Evolutionary conservation across 2,797 vertebrate species (phyloP).

Genomic region (Balearica regulorum): DNA sequence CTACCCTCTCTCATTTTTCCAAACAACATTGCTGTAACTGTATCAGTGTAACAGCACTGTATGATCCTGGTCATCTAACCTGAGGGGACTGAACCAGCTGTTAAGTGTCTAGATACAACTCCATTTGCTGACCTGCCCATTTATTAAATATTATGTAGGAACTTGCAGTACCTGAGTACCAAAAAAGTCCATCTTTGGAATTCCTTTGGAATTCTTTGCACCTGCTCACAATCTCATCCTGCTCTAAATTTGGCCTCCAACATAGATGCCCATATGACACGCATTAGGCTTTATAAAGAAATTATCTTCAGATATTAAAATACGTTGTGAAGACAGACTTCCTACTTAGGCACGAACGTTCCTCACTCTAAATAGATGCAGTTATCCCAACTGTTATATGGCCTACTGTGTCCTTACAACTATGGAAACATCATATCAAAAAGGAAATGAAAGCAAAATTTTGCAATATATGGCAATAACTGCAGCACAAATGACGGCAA

Average conservation of each 20-base stretch:
- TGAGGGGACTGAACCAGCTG: not conserved
- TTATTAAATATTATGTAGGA: not conserved
- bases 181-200: not conserved
- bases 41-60: too few relatives aligned
- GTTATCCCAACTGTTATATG: not conserved
- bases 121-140: not conserved
- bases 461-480: not conserved
- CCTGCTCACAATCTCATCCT: not conserved
- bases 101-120: not conserved
- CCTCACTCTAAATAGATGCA: not conserved
- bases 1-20: not conserved
- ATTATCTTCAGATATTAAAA: not conserved
- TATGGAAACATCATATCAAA: not conserved
- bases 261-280: not conserved
- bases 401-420: not conserved
- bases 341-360: not conserved
- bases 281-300: not conserved
- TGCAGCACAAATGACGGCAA: not conserved
- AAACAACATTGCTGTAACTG: not conserved
- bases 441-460: not conserved
- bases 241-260: not conserved
- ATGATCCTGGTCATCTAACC: not conserved
- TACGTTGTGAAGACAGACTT: not conserved
- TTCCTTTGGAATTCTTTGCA: not conserved
- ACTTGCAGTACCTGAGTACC: not conserved